Base-by-base conservation (phyloP, 2,113 vertebrate genomes). In the Bos javanicus region DNA sequence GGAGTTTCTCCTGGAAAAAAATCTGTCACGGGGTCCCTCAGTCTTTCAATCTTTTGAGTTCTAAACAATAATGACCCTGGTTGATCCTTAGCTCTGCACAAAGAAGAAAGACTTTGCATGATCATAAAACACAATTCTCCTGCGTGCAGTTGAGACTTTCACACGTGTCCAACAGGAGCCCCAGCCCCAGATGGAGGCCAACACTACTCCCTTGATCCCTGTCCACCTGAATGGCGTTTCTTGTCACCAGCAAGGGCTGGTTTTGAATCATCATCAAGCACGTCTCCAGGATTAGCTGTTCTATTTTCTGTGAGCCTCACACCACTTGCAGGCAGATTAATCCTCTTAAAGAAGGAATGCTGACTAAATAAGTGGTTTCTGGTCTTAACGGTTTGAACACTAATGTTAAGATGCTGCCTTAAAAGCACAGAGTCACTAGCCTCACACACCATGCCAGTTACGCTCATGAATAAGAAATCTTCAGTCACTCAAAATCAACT, bases 201-300 rank as follows among this genome's bases (percentile, higher is more conserved):
- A 23, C 54, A 23, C 36, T 6, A 56, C 23, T 15, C 78, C 8
- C 23, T 67, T 76, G 43, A 71, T 71, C 92, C 30, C 52, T 93
- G 60, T 88, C 33, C 91, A n/a, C 26, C 54, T 14, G 36, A 71
- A 87, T 50, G 6, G 52, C 12, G 6, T 94, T 97, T 74, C 94
- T 96, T 28, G n/a, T 60, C 93, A 74, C 95, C 59, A 83, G 76
- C 67, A 56, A 76, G 90, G 25, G 80, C 82, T 60, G 14, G 50
- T 13, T 80, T 48, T 91, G 33, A 91, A 95, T 90, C 93, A 94
- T 94, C 96, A 92, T 81, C 76, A 48, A 54, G 80, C 80, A n/a
- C 80, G 15, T 96, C 96, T 97, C 93, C 78, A 91, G 96, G 92
- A 95, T 97, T 97, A 98, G 91, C 97, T 81, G 97, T 96, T 98